Evolutionary conservation across 2,113 vertebrate species (phyloP).

Genomic region (Globicephala melas): DNA sequence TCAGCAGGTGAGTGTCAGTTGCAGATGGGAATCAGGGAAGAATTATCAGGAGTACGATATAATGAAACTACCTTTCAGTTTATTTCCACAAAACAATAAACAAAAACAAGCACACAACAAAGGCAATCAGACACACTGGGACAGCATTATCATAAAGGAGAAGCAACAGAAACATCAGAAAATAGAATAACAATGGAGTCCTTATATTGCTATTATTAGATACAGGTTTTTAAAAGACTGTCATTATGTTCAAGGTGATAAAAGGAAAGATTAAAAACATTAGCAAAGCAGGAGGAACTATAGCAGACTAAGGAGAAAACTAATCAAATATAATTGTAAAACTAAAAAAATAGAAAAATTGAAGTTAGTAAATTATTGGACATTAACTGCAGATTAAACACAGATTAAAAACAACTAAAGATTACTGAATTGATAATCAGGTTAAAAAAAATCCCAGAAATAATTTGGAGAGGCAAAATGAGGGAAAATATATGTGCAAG

Average conservation of each 20-base stretch:
- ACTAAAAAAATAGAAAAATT: not conserved
- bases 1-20: not conserved
- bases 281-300: not conserved
- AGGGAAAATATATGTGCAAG: not conserved
- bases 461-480: not conserved
- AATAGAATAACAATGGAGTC: not conserved
- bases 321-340: not conserved
- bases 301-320: not conserved
- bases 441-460: not conserved
- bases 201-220: not conserved
- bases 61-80: not conserved
- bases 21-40: not conserved
- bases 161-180: not conserved
- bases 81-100: not conserved
- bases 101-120: not conserved
- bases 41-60: not conserved
- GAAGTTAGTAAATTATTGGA: not conserved
- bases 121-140: not conserved
- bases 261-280: not conserved
- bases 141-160: not conserved
- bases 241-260: not conserved
- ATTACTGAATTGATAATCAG: not conserved
- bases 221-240: not conserved
- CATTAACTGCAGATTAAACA: not conserved
- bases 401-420: not conserved